Base-by-base conservation (phyloP, 2,113 vertebrate species). In the Malurus melanocephalus region DNA sequence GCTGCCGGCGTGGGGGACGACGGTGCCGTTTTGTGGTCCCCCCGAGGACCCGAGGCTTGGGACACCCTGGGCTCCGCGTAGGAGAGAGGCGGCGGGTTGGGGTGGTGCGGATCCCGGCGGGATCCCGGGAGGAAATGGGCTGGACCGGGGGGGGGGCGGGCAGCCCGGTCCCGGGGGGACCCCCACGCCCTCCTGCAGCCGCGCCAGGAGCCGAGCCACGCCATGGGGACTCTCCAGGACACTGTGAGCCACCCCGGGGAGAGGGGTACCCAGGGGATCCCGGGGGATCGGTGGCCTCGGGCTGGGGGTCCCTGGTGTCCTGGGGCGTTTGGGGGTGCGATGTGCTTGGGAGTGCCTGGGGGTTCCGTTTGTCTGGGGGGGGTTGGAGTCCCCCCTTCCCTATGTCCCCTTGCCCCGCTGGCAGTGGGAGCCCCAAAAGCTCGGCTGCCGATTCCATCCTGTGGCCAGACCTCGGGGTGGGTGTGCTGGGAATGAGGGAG, bases 151-250 rank as follows among this genome's bases (percentile, higher is more conserved):
- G 18, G 18, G 15, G 51, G 32, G 38, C 38, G 48, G 26, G 8
- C 26, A 23, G 28, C 56, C 30, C 45, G 21, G 38, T 35, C 55
- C 55, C 67, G 35, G 32, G 32, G 49, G 75, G 43, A 28, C 28
- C 52, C 78, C 49, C 46, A 64, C 52, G 59, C 75, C 67, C 75
- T 72, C 65, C 40, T 19, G 40, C 60, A 59, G 45, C 61, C 7
- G 33, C n/a, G 22, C 48, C 72, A 56, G 78, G 66, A 78, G 72
- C 73, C 15, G 13, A 24, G 15, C 64, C 42, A 16, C 20, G 42
- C 62, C 73, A 93, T 93, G 91, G 91, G 91, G 40, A 87, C 83
- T 81, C 67, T 83, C 18, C 78, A 45, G 45, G 87, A 93, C 57
- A 13, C 17, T 12, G 91, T 93, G 27, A 93, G 91, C 33, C 3